phyloP scores from a whole-genome alignment of 2,888 invertebrate genomes.

The Drosophila hamatofila region DNA sequence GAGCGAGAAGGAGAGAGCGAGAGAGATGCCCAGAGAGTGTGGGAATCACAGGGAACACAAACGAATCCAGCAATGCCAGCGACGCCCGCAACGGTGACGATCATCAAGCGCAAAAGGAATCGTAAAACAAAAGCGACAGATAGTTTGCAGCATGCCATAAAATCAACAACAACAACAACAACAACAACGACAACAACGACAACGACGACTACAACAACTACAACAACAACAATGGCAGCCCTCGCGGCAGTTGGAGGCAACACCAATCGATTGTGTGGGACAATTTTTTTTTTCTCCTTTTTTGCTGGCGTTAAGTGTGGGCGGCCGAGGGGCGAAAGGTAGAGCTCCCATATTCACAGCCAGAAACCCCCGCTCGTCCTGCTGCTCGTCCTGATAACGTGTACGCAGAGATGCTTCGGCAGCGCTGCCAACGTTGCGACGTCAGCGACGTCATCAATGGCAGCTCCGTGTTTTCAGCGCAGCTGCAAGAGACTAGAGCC shows the following conservation, averaged over 20 bases:
- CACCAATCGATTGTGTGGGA: conserved; percentile 72
- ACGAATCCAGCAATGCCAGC: conserved; percentile 35
- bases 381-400: conserved; percentile 61
- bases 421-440: conserved; percentile 29
- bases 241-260: conserved; percentile 57
- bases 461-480: conserved; percentile 19
- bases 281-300: conserved; percentile 44
- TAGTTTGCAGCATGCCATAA: conserved; percentile 72
- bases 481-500: conserved; percentile 42
- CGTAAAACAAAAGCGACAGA: conserved; percentile 80
- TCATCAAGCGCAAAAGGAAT: conserved; percentile 77
- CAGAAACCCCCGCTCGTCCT: conserved; percentile 4
- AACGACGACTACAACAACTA: conserved; percentile 29
- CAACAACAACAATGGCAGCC: conserved; percentile 38
- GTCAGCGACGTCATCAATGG: conserved; percentile 58
- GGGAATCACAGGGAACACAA: conserved; percentile 12
- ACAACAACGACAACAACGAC: conserved; percentile 28
- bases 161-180: conserved; percentile 60
- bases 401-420: conserved; percentile 27
- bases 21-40: neutral
- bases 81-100: conserved; percentile 61
- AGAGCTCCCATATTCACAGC: conserved; percentile 19
- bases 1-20: neutral
- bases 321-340: conserved; percentile 31
- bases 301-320: conserved; percentile 65